A percentile compares a stretch with the other conserved stretches of the same genome.
Evolutionary conservation across 1,140 invertebrate genomes (phyloP).

Genomic region (Glomeris maerens): DNA sequence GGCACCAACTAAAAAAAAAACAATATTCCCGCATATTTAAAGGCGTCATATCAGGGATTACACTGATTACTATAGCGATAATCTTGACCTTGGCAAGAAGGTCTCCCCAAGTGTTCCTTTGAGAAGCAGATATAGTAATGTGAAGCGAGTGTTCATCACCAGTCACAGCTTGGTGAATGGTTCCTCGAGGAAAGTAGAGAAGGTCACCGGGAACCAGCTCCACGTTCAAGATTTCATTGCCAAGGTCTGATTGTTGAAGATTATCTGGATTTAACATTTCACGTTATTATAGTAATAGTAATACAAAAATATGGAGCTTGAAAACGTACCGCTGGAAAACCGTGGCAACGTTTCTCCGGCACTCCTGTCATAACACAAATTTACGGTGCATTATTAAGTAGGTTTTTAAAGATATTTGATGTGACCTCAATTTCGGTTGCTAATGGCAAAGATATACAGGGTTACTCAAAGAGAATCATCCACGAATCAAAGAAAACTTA

Average conservation of each 20-base stretch:
- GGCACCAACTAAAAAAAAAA: slow-evolving; percentile 45
- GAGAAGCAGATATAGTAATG: slow-evolving; percentile 80
- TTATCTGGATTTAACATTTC: slow-evolving; percentile 37
- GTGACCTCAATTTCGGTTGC: too few species aligned
- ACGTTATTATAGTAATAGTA: slow-evolving; percentile 1
- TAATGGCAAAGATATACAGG: too few species aligned
- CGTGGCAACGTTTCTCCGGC: slow-evolving; percentile 57
- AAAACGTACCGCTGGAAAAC: slow-evolving; percentile 58
- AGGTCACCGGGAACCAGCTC: slow-evolving; percentile 73
- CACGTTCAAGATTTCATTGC: slow-evolving; percentile 64
- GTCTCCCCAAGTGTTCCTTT: slow-evolving; percentile 79
- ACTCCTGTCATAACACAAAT: too few species aligned
- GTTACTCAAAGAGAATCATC: slow-evolving; percentile 20
- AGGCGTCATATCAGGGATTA: slow-evolving; percentile 1
- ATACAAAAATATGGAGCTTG: too few species aligned
- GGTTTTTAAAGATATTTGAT: too few species aligned
- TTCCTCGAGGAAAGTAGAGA: slow-evolving; percentile 78
- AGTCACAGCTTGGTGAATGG: slow-evolving; percentile 78
- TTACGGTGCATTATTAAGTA: too few species aligned
- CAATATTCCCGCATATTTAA: too few species aligned
- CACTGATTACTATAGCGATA: slow-evolving; percentile 8
- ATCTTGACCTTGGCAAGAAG: slow-evolving; percentile 52
- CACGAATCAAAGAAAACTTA: too few species aligned
- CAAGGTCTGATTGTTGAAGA: slow-evolving; percentile 56
- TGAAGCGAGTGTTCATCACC: slow-evolving; percentile 73